These are phyloP conservation scores for Terebella lapidaria DNA, from an alignment of 2,888 invertebrate genomes.

Conservation along the genomic window DNA sequence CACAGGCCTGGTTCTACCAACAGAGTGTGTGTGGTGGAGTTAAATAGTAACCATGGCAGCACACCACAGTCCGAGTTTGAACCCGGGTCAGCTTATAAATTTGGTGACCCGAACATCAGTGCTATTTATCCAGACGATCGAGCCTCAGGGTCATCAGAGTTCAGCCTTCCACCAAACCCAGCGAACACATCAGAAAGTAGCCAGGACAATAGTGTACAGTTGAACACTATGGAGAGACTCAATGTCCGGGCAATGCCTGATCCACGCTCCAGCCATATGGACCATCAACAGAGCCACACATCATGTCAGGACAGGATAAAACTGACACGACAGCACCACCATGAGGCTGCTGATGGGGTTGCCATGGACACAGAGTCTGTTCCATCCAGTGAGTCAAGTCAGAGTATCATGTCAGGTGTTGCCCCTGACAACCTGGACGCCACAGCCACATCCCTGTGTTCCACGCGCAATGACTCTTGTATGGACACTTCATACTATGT, in stretches of 20 bases:
- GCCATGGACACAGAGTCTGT: neutral
- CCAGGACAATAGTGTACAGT: neutral
- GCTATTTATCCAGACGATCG: neutral
- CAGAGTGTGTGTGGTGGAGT: slow-evolving; percentile 42
- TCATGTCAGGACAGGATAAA: too few relatives aligned
- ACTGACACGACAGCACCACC: too few relatives aligned
- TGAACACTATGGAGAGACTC: slow-evolving; percentile 51
- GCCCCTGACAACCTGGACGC: neutral
- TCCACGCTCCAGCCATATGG: slow-evolving; percentile 47
- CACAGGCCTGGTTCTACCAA: slow-evolving; percentile 54
- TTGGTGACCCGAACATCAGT: neutral
- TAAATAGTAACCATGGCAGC: slow-evolving; percentile 12
- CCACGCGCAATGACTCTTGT: neutral
- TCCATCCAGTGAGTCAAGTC: neutral
- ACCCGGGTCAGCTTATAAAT: neutral
- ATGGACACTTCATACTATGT: too few relatives aligned
- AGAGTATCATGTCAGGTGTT: neutral
- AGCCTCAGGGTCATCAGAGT: neutral
- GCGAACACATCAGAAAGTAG: neutral
- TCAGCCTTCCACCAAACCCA: neutral
- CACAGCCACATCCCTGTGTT: neutral
- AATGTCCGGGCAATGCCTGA: slow-evolving; percentile 68
- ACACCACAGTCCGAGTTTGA: neutral
- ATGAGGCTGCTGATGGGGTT: neutral
- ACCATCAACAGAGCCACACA: too few relatives aligned